Conservation (phyloP, 2,113 vertebrate genomes). For the Fulmarus glacialis region DNA sequence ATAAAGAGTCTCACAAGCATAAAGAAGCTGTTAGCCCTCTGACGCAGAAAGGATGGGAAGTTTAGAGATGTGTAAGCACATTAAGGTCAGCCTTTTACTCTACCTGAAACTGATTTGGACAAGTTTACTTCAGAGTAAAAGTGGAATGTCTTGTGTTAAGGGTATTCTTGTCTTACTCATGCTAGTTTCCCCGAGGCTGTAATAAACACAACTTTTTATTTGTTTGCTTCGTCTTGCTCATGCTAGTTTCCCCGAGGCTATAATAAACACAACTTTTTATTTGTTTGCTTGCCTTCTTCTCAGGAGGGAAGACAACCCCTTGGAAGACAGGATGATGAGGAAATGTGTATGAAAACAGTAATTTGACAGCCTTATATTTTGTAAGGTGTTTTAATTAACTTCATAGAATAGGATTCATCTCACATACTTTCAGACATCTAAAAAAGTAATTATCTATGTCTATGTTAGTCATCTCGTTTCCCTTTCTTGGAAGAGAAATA, state of each 20-base stretch:
- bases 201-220: background rate
- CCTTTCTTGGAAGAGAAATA: background rate
- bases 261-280: background rate
- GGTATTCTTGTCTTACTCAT: background rate
- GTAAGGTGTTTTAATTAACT: conserved; percentile 37
- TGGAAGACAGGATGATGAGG: background rate
- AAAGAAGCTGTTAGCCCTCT: background rate
- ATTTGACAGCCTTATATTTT: background rate
- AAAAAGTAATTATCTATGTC: conserved; percentile 4
- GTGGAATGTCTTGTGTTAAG: background rate
- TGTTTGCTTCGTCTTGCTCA: background rate
- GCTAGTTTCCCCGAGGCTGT: background rate
- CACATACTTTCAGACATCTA: background rate
- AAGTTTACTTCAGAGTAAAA: background rate
- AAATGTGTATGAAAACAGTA: background rate
- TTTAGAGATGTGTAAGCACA: background rate
- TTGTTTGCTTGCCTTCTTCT: background rate
- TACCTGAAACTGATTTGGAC: background rate
- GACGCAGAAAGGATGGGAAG: background rate
- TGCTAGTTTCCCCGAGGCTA: background rate
- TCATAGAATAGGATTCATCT: background rate
- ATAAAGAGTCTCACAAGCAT: background rate
- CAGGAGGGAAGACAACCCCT: background rate
- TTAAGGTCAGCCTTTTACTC: background rate
- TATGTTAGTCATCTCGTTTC: background rate